phyloP scores from a whole-genome alignment of 2,797 vertebrate species.

The Scleropages formosus region DNA sequence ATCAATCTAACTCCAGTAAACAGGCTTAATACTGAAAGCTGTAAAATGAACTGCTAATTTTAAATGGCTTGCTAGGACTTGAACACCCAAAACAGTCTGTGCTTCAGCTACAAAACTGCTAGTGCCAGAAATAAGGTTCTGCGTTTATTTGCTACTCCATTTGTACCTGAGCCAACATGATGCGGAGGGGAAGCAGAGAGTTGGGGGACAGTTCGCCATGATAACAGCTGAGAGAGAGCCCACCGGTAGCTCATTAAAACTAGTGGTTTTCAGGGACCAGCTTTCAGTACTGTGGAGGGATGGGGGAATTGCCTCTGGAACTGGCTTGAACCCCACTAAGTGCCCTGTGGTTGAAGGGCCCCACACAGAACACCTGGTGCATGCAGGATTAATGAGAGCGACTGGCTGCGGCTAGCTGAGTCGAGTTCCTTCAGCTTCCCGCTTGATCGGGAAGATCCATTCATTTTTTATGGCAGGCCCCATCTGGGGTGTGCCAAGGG shows the following conservation, averaged over 20 bases:
- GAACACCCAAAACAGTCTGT: too few species aligned
- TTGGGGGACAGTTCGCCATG: not conserved
- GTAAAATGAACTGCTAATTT: too few species aligned
- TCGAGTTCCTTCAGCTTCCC: constrained; percentile 39
- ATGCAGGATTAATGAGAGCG: constrained; percentile 43
- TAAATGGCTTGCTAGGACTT: not conserved
- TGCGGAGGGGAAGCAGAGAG: not conserved
- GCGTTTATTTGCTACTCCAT: not conserved
- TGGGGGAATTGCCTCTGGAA: not conserved
- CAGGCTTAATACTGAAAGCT: not conserved
- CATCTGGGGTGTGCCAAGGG: constrained; percentile 34
- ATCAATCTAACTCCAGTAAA: not conserved
- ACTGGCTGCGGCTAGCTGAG: constrained; percentile 42
- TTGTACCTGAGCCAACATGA: not conserved
- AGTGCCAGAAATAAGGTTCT: too few species aligned
- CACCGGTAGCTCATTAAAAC: not conserved
- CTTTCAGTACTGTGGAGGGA: not conserved
- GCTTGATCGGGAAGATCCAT: constrained; percentile 42
- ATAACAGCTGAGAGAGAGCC: not conserved
- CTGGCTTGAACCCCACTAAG: not conserved
- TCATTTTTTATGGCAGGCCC: constrained; percentile 56
- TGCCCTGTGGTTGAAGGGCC: constrained; percentile 1
- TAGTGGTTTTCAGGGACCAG: not conserved
- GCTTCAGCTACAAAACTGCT: too few species aligned
- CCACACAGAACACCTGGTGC: constrained; percentile 20